These are phyloP conservation scores for Charadrius vociferus DNA, from an alignment of 2,113 vertebrate genomes.

Conservation along the genomic window DNA sequence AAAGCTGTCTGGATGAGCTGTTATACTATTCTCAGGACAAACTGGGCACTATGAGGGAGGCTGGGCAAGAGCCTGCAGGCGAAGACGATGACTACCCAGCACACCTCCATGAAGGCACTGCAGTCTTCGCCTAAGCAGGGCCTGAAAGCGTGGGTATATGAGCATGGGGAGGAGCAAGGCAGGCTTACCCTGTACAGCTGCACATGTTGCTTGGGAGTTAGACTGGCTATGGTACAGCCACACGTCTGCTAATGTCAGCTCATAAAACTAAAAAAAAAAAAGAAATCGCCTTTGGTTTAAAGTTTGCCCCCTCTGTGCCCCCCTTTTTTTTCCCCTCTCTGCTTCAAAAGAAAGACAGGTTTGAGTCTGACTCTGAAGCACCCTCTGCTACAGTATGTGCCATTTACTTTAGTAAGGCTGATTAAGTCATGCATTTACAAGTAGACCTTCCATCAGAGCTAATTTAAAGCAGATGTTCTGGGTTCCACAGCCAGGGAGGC, in stretches of 20 bases:
- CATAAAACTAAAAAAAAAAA: slow-evolving; percentile 34
- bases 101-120: accelerated
- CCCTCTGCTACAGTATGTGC: slow-evolving; percentile 69
- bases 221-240: slow-evolving; percentile 58
- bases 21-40: neutral
- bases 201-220: neutral
- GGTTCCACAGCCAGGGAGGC: slow-evolving; percentile 71
- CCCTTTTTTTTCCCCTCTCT: neutral
- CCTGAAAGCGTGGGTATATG: neutral
- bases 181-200: slow-evolving; percentile 27
- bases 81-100: neutral
- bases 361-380: slow-evolving; percentile 67
- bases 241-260: slow-evolving; percentile 64
- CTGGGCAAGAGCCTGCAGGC: neutral
- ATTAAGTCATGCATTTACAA: slow-evolving; percentile 83
- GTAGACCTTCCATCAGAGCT: slow-evolving; percentile 76
- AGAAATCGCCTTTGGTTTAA: slow-evolving; percentile 64
- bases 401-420: slow-evolving; percentile 79
- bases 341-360: slow-evolving; percentile 74
- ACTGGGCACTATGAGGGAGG: neutral
- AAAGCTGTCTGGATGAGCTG: neutral
- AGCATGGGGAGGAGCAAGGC: neutral
- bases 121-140: neutral
- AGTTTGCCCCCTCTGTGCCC: slow-evolving; percentile 37
- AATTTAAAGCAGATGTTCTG: slow-evolving; percentile 81